phyloP scores from a whole-genome alignment of 2,888 invertebrate genomes.

The Papilio protenor region DNA sequence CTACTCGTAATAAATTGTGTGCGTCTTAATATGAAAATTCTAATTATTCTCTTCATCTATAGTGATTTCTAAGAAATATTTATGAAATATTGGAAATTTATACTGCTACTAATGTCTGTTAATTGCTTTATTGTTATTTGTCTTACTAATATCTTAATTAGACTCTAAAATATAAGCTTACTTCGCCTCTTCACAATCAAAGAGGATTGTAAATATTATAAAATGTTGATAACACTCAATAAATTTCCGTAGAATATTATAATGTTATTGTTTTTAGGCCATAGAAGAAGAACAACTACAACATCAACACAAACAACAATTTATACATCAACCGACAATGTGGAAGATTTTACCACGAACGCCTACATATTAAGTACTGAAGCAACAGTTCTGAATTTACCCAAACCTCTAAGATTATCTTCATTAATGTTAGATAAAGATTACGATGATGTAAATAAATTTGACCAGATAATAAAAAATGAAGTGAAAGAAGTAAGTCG shows the following conservation, averaged over 20 bases:
- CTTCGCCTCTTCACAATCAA: no score
- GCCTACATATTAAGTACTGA: conserved; percentile 58
- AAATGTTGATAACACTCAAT: no score
- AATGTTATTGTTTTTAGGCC: conserved; percentile 61
- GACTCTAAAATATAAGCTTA: neutral
- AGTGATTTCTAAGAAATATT: neutral
- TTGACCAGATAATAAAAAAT: conserved; percentile 71
- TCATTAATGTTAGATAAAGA: conserved; percentile 65
- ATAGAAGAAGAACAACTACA: conserved; percentile 78
- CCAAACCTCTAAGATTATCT: conserved; percentile 72
- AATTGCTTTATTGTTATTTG: neutral
- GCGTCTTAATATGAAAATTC: no score
- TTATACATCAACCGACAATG: conserved; percentile 60
- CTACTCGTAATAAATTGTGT: no score
- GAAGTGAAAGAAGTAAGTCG: conserved; percentile 62
- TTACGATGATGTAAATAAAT: conserved; percentile 71
- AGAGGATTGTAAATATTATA: neutral
- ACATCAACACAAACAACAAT: conserved; percentile 63
- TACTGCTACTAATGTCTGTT: neutral
- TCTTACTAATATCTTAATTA: neutral
- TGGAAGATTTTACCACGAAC: conserved; percentile 63
- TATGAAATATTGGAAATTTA: neutral
- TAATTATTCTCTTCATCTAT: no score
- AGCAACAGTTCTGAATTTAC: conserved; percentile 68
- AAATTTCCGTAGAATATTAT: neutral